Percentiles rank a stretch among this genome's conserved stretches.
These are phyloP conservation scores for Macropodus opercularis DNA, from an alignment of 2,797 vertebrate genomes.

Conservation along the genomic window DNA sequence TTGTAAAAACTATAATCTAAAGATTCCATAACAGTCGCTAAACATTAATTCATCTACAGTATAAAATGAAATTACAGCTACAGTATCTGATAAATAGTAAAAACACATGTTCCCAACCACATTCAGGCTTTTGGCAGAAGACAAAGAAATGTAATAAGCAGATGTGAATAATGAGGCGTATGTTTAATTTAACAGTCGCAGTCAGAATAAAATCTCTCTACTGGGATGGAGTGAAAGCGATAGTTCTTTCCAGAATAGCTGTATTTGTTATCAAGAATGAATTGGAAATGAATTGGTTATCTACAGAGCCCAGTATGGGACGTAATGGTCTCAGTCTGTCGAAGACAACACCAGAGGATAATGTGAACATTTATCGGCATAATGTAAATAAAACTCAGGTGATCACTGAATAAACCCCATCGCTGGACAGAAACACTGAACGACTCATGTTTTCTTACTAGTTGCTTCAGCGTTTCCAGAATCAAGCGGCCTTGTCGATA, in stretches of 20 bases:
- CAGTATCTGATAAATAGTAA: not conserved
- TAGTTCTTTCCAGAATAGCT: slow-evolving; percentile 8
- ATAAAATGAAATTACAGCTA: not conserved
- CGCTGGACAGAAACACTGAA: not conserved
- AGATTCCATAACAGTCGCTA: not conserved
- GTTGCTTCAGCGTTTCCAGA: too few relatives aligned
- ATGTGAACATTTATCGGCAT: slow-evolving; percentile 17
- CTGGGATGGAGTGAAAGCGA: not conserved
- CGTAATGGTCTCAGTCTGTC: not conserved
- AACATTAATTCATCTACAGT: not conserved
- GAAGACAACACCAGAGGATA: not conserved
- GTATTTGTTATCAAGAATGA: slow-evolving; percentile 28
- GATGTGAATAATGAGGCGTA: not conserved
- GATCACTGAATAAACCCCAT: not conserved
- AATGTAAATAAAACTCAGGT: not conserved
- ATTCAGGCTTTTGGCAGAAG: not conserved
- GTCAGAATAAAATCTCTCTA: slow-evolving; percentile 4
- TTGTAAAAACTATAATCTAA: not conserved
- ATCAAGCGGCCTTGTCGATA: too few relatives aligned
- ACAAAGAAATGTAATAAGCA: slow-evolving; percentile 6
- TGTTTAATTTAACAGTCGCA: slow-evolving; percentile 9
- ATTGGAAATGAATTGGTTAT: not conserved
- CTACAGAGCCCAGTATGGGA: not conserved
- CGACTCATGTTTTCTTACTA: too few relatives aligned
- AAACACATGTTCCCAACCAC: slow-evolving; percentile 1